Evolutionary conservation across 2,888 invertebrate genomes (phyloP).

Genomic region (Tetheella fluctuosa): DNA sequence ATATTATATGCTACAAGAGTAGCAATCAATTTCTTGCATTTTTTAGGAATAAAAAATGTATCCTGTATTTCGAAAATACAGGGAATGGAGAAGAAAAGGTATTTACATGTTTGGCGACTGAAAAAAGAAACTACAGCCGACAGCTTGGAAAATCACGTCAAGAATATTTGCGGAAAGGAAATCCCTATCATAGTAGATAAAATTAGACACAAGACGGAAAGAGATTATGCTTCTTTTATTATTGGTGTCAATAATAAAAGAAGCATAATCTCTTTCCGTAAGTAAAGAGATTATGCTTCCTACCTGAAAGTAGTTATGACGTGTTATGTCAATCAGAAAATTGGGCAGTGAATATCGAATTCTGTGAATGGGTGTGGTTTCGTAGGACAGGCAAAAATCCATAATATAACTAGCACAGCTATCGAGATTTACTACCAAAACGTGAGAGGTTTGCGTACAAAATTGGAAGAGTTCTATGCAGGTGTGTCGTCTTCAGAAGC

Average conservation of each 20-base stretch:
- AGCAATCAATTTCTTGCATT: too few relatives aligned
- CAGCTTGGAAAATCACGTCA: constrained; percentile 16
- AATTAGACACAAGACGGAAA: constrained; percentile 34
- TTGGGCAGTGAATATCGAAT: constrained; percentile 33
- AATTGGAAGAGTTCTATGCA: too few relatives aligned
- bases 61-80: constrained; percentile 18
- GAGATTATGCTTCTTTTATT: constrained; percentile 35
- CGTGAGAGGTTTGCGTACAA: too few relatives aligned
- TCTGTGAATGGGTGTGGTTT: constrained; percentile 38
- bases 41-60: too few relatives aligned
- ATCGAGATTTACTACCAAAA: too few relatives aligned
- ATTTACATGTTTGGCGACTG: constrained; percentile 21
- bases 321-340: constrained; percentile 24
- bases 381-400: constrained; percentile 19
- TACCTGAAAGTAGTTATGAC: constrained; percentile 28
- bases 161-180: constrained; percentile 18
- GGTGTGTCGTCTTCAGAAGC: too few relatives aligned
- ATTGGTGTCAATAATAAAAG: too few relatives aligned
- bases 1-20: too few relatives aligned
- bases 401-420: too few relatives aligned
- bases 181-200: constrained; percentile 24
- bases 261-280: too few relatives aligned
- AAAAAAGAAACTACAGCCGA: constrained; percentile 15
- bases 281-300: constrained; percentile 36
- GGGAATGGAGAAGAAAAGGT: constrained; percentile 19